These are phyloP conservation scores for Chiloscyllium plagiosum DNA, from an alignment of 2,113 vertebrate species.

Conservation along the genomic window DNA sequence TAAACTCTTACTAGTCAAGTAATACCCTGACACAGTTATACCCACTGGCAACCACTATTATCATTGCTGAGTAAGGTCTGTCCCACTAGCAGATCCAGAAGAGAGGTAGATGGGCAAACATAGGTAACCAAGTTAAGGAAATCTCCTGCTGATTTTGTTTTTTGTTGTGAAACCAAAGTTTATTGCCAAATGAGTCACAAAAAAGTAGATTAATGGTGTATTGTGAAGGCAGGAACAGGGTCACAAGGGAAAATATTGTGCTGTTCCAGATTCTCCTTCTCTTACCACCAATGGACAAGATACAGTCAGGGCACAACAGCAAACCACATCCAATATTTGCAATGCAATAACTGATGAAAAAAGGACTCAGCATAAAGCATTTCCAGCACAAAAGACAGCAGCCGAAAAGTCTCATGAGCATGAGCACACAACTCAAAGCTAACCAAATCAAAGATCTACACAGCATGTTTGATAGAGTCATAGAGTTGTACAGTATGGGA, in stretches of 20 bases:
- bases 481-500: no score
- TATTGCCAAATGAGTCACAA: constrained; percentile 71
- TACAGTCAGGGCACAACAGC: background rate
- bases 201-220: constrained; percentile 54
- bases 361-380: background rate
- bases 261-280: background rate
- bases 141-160: no score
- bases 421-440: background rate
- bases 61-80: no score
- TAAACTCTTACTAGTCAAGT: no score
- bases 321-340: background rate
- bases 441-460: background rate
- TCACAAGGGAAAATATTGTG: background rate
- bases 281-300: background rate
- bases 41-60: no score
- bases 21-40: no score
- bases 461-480: background rate
- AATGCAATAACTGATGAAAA: background rate
- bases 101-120: no score
- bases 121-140: no score
- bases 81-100: no score
- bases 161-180: constrained; percentile 68
- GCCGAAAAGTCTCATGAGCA: no score
- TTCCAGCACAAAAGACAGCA: background rate
- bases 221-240: constrained; percentile 42